Conservation (phyloP, 2,888 invertebrate species). For the Nephrotoma appendiculata region DNA sequence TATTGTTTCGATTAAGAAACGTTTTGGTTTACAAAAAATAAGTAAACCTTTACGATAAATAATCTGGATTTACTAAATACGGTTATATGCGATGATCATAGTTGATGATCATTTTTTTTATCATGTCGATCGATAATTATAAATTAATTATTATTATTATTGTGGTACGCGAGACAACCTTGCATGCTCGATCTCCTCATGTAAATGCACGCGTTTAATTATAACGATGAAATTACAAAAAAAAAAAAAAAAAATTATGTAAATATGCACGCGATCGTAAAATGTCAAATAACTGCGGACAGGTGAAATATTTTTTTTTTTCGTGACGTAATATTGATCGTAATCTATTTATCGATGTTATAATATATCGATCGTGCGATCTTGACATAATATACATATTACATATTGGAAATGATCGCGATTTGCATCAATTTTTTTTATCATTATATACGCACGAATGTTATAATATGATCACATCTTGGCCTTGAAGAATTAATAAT, state of each 20-base stretch:
- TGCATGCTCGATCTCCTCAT: neutral
- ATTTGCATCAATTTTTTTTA: neutral
- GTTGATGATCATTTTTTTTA: neutral
- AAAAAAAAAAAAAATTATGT: neutral
- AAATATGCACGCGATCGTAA: neutral
- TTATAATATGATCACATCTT: neutral
- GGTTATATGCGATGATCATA: neutral
- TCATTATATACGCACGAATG: neutral
- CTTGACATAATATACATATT: neutral
- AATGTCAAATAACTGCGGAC: neutral
- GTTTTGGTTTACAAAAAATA: neutral
- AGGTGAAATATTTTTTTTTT: neutral
- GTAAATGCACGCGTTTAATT: neutral
- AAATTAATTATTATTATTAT: neutral
- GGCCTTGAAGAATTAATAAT: neutral
- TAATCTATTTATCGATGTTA: neutral
- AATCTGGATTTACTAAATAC: neutral
- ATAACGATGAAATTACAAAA: neutral
- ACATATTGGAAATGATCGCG: neutral
- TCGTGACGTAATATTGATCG: neutral
- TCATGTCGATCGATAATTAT: neutral
- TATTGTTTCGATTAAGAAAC: neutral
- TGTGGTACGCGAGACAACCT: neutral
- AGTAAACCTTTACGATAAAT: neutral
- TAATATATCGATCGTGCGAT: neutral